Conservation (phyloP, 2,113 vertebrate genomes). For the Carollia perspicillata region DNA sequence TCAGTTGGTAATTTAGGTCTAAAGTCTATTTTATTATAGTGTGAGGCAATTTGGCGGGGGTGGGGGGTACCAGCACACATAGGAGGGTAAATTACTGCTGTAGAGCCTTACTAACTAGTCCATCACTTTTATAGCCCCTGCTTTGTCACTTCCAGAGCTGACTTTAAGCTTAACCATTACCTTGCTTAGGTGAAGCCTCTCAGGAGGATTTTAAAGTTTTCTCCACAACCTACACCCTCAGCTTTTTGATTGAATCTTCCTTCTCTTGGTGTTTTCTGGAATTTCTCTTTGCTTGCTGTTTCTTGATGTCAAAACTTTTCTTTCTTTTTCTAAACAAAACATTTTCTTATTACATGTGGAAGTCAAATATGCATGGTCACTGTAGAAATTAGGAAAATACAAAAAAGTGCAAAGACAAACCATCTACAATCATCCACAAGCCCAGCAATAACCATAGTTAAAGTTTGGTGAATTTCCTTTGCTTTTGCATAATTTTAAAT, state of each 20-base stretch:
- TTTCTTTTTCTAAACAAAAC: not conserved
- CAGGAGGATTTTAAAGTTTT: not conserved
- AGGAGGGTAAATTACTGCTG: not conserved
- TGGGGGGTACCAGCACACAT: not conserved
- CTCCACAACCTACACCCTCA: not conserved
- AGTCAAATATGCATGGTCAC: not conserved
- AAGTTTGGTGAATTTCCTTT: not conserved
- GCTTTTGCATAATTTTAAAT: not conserved
- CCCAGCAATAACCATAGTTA: not conserved
- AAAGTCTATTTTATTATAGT: not conserved
- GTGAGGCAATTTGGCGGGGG: not conserved
- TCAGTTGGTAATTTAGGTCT: not conserved
- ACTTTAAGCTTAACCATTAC: not conserved
- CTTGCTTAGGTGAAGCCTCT: not conserved
- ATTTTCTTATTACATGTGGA: not conserved
- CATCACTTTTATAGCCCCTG: not conserved
- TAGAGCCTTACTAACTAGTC: not conserved
- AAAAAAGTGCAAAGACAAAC: not conserved
- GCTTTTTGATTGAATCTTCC: not conserved
- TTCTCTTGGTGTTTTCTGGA: not conserved
- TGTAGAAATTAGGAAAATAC: conserved; percentile 29
- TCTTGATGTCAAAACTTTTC: conserved; percentile 28
- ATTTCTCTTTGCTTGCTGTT: conserved; percentile 6
- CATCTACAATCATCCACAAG: not conserved
- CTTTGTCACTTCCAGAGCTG: not conserved